A percentile compares a stretch with the other conserved stretches of the same genome.
Conservation (phyloP, 2,113 vertebrate species). For the Hippocampus barbouri region DNA sequence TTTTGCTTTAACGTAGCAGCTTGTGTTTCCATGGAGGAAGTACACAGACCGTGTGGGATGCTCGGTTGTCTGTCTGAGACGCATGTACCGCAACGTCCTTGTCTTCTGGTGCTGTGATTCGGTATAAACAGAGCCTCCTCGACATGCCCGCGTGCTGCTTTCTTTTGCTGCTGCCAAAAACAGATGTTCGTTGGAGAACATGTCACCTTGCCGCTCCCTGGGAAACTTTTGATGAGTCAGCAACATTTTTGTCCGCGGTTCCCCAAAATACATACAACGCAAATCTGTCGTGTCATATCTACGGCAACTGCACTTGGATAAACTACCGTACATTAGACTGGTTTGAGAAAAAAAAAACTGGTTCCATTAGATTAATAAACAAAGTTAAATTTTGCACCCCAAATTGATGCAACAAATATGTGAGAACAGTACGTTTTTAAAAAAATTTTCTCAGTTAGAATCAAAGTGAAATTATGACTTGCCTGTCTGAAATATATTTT, state of each 20-base stretch:
- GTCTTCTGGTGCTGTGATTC: slow-evolving; percentile 57
- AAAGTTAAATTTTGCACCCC: too few species aligned
- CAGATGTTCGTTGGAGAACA: slow-evolving; percentile 47
- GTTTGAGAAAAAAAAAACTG: too few species aligned
- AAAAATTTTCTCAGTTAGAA: too few species aligned
- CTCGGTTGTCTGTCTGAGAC: slow-evolving; percentile 51
- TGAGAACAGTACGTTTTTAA: too few species aligned
- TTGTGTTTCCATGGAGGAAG: neutral
- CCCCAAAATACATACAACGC: too few species aligned
- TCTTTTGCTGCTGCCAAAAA: slow-evolving; percentile 48
- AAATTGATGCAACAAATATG: too few species aligned
- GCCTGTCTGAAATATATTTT: too few species aligned
- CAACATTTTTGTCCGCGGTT: neutral
- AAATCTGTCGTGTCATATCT: too few species aligned
- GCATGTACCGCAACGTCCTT: slow-evolving; percentile 28
- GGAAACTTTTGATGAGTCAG: neutral
- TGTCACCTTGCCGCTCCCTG: slow-evolving; percentile 32
- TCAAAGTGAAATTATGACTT: too few species aligned
- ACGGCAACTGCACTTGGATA: too few species aligned
- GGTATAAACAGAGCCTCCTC: slow-evolving; percentile 49
- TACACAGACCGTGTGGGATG: slow-evolving; percentile 28
- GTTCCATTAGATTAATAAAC: too few species aligned
- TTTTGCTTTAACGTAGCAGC: neutral
- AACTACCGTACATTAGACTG: too few species aligned
- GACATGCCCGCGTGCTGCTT: slow-evolving; percentile 12